These are phyloP conservation scores for Choloepus hoffmanni DNA, from an alignment of 2,113 vertebrate species.

Conservation along the genomic window DNA sequence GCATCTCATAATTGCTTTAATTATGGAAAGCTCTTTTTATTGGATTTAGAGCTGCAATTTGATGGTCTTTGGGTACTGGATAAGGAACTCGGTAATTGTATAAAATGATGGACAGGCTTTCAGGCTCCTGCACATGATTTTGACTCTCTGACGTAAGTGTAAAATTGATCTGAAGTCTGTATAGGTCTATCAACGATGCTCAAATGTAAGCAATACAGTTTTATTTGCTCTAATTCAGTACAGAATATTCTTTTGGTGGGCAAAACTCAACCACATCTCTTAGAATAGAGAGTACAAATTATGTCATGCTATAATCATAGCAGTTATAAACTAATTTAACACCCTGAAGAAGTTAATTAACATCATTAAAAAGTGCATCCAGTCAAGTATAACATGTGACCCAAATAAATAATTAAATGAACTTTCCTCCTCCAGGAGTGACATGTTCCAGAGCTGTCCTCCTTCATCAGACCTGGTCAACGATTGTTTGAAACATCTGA, in stretches of 20 bases:
- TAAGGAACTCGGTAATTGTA: constrained; percentile 58
- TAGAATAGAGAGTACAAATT: constrained; percentile 71
- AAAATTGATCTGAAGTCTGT: constrained; percentile 76
- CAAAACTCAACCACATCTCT: constrained; percentile 71
- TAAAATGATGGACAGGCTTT: constrained; percentile 69
- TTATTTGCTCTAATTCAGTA: constrained; percentile 73
- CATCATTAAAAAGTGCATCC: constrained; percentile 89
- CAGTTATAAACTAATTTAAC: constrained; percentile 86
- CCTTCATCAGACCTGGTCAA: constrained; percentile 87
- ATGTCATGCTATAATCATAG: constrained; percentile 85
- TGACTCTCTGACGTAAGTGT: constrained; percentile 78
- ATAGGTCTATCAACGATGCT: constrained; percentile 74
- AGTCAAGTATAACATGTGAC: constrained; percentile 88
- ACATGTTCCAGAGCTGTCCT: constrained; percentile 85
- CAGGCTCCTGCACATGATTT: constrained; percentile 61
- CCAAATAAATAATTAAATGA: constrained; percentile 90
- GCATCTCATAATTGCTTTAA: constrained; percentile 66
- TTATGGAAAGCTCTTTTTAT: constrained; percentile 79
- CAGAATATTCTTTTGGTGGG: constrained; percentile 74
- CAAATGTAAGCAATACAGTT: constrained; percentile 8
- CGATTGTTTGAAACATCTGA: constrained; percentile 85
- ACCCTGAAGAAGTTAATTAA: constrained; percentile 90
- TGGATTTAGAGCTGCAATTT: constrained; percentile 77
- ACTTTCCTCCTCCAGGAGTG: constrained; percentile 81
- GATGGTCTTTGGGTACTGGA: constrained; percentile 68